These are phyloP conservation scores for Actenoides hombroni DNA, from an alignment of 2,113 vertebrate species.

Conservation along the genomic window DNA sequence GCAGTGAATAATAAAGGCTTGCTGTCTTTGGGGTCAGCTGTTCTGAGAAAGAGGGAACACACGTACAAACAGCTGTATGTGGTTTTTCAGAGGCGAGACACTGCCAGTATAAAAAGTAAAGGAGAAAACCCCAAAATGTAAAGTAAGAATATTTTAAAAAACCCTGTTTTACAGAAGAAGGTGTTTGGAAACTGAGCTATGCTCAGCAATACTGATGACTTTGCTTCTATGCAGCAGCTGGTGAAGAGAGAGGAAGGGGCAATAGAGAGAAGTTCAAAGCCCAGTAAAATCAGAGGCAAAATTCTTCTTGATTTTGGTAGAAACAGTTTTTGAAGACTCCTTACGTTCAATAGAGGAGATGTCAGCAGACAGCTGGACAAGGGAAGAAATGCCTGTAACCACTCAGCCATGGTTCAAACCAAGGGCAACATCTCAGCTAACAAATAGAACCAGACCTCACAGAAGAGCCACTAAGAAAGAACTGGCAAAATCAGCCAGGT, in stretches of 20 bases:
- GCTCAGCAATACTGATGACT: neutral
- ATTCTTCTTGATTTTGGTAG: neutral
- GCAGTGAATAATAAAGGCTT: slow-evolving; percentile 7
- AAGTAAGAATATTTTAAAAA: slow-evolving; percentile 27
- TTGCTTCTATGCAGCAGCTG: neutral
- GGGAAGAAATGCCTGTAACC: neutral
- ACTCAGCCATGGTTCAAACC: neutral
- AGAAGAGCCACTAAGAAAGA: neutral
- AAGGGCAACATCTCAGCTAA: neutral
- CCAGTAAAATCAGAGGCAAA: neutral
- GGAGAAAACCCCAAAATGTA: slow-evolving; percentile 19
- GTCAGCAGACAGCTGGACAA: neutral
- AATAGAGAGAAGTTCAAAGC: neutral
- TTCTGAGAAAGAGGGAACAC: slow-evolving; percentile 18
- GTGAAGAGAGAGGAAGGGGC: neutral
- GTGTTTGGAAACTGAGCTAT: neutral
- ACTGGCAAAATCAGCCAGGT: neutral
- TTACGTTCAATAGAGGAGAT: neutral
- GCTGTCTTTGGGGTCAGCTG: neutral
- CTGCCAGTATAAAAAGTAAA: neutral
- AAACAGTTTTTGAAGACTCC: neutral
- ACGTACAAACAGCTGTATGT: neutral
- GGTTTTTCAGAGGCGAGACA: slow-evolving; percentile 12
- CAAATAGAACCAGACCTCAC: neutral
- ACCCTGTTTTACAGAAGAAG: slow-evolving; percentile 22